Evolutionary conservation across 2,797 vertebrate genomes (phyloP), one percentile per base, ranked within the genome.

Genomic region (Rhinophrynus dorsalis): DNA sequence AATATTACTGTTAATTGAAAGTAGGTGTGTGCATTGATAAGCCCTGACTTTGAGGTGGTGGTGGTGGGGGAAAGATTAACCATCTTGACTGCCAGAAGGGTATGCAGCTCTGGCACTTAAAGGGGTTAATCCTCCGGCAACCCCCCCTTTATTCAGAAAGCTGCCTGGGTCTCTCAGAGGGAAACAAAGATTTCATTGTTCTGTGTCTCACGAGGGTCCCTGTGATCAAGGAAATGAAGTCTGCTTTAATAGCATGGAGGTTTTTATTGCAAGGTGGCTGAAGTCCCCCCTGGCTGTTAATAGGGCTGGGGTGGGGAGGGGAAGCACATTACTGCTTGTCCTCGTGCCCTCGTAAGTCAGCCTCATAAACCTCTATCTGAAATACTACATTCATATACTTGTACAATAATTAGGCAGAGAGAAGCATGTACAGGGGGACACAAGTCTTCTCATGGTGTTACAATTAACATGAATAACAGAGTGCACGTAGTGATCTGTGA

Each of bases 131-230:
- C 62, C 57, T 29, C 44, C 11, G 17, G 37, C 52, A n/a, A 42
- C 62, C 33, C 55, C 48, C 42, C 38, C 44, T 11, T 24, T 23
- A 42, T 18, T 52, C 42, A 68, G 54, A 50, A 37, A 38, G 29
- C 33, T 52, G 35, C 47, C 66, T 44, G 17, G 66, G 66, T 60
- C 56, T 68, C 45, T 61, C 47, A 2, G 13, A 55, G 35, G 30
- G 21, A 69, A 52, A 70, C 68, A 70, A 70, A 56, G 58, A 40
- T 12, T 17, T n/a, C 29, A 62, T 70, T 70, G 68, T 59, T 66
- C 56, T 47, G 18, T 18, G 33, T 65, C 35, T 59, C 32, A 24
- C 27, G 30, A 59, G 54, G 42, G 61, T 74, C 52, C 47, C 45
- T 18, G 27, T 18, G 29, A 27, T 44, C 52, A 52, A 60, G 55